Evolutionary conservation across 2,888 invertebrate species (phyloP).

Genomic region (Pseudolycoriella hygida): DNA sequence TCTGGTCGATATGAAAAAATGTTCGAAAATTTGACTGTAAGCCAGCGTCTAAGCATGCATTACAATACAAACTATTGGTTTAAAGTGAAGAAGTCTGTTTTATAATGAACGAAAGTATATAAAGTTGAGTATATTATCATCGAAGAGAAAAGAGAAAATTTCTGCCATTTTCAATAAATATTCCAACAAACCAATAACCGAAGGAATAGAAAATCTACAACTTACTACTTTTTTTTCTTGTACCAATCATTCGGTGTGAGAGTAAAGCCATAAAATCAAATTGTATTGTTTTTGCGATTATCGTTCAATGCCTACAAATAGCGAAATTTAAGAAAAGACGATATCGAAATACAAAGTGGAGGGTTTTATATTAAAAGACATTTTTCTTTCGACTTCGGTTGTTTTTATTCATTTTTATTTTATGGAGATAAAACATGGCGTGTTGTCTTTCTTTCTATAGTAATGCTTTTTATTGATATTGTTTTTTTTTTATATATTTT

Average conservation of each 20-base stretch:
- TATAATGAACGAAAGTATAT: too few relatives aligned
- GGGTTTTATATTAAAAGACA: slow-evolving; percentile 8
- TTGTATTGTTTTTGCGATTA: slow-evolving; percentile 2
- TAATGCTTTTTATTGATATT: slow-evolving; percentile 7
- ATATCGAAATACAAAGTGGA: slow-evolving; percentile 6
- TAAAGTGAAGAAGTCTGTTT: too few relatives aligned
- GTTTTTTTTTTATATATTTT: slow-evolving; percentile 4
- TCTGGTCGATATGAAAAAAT: too few relatives aligned
- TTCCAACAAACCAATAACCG: too few relatives aligned
- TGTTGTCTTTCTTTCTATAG: not conserved
- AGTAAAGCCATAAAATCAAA: slow-evolving; percentile 5
- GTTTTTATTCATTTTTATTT: slow-evolving; percentile 4
- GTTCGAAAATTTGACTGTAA: too few relatives aligned
- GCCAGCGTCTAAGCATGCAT: too few relatives aligned
- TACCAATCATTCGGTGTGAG: not conserved
- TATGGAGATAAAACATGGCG: slow-evolving; percentile 6
- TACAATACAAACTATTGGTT: too few relatives aligned
- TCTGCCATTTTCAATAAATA: too few relatives aligned
- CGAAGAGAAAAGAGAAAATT: too few relatives aligned
- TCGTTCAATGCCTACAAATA: slow-evolving; percentile 5
- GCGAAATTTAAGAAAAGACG: slow-evolving; percentile 6
- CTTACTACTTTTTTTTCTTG: too few relatives aligned
- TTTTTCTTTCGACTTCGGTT: slow-evolving; percentile 6
- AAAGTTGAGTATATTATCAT: too few relatives aligned
- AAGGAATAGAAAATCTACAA: too few relatives aligned